A percentile compares a stretch with the other conserved stretches of the same genome.
These are phyloP conservation scores for Drosophila paranaensis DNA, from an alignment of 2,888 invertebrate genomes.

Conservation along the genomic window DNA sequence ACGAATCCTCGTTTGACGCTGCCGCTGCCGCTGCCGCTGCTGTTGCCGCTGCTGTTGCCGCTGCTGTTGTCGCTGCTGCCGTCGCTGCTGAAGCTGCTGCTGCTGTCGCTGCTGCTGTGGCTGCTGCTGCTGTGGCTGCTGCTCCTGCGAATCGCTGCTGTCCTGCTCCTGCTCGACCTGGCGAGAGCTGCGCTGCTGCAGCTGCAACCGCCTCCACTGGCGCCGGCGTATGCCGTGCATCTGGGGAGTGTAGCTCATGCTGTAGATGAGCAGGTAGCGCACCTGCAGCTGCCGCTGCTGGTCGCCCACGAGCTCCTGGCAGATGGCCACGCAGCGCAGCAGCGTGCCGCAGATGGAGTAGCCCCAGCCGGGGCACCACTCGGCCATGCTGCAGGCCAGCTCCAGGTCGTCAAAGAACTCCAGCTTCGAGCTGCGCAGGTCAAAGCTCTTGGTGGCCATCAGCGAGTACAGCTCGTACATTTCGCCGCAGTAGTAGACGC, in stretches of 20 bases:
- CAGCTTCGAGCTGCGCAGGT: neutral
- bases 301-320: neutral
- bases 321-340: conserved; percentile 35
- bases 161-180: neutral
- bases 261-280: conserved; percentile 36
- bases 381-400: conserved; percentile 13
- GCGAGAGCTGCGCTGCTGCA: neutral
- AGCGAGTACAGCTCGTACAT: conserved; percentile 22
- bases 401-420: conserved; percentile 7
- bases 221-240: conserved; percentile 16
- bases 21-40: neutral
- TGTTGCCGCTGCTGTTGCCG: neutral
- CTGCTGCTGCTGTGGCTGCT: no score
- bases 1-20: neutral
- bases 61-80: no score
- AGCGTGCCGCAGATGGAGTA: conserved; percentile 29
- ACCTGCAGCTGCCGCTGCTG: conserved; percentile 6
- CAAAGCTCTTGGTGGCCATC: neutral
- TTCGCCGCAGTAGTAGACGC: conserved; percentile 26
- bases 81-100: neutral
- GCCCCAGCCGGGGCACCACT: conserved; percentile 27
- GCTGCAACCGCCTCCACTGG: conserved; percentile 9
- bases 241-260: conserved; percentile 5
- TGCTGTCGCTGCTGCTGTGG: neutral
- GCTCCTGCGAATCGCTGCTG: neutral